Percentiles rank a stretch among this genome's conserved stretches.
Conservation (phyloP, 2,888 invertebrate genomes). For the Spialia ferax region DNA sequence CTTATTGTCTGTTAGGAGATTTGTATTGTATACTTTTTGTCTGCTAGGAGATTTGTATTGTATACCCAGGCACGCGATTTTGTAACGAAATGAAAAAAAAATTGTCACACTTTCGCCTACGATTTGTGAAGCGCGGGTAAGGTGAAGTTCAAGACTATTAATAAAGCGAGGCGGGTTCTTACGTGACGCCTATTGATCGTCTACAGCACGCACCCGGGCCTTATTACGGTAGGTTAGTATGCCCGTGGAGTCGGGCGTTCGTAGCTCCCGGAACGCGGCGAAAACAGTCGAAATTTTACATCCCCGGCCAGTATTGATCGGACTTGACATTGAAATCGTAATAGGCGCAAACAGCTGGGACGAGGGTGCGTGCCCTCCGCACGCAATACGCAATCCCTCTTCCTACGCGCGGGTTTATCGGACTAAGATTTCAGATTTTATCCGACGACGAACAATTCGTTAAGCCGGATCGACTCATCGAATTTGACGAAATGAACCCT, state of each 20-base stretch:
- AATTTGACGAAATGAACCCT: slow-evolving; percentile 26
- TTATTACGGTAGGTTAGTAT: slow-evolving; percentile 86
- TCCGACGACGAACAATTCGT: slow-evolving; percentile 34
- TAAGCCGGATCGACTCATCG: slow-evolving; percentile 33
- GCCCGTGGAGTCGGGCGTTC: slow-evolving; percentile 66
- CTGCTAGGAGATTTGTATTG: slow-evolving; percentile 24
- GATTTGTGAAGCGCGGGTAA: slow-evolving; percentile 64
- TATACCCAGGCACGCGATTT: slow-evolving; percentile 49
- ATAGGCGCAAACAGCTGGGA: slow-evolving; percentile 84
- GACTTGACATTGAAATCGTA: slow-evolving; percentile 85
- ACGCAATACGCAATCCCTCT: slow-evolving; percentile 71
- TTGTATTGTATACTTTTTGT: slow-evolving; percentile 22
- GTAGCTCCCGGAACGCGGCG: slow-evolving; percentile 80
- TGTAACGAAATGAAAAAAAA: slow-evolving; percentile 63
- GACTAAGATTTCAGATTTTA: slow-evolving; percentile 35
- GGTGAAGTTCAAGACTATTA: slow-evolving; percentile 86
- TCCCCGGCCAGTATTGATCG: slow-evolving; percentile 84
- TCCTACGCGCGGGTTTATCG: slow-evolving; percentile 38
- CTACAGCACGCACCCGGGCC: slow-evolving; percentile 73
- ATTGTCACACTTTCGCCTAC: slow-evolving; percentile 75
- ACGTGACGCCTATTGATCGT: slow-evolving; percentile 81
- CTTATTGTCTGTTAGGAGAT: slow-evolving; percentile 57
- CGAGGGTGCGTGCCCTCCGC: slow-evolving; percentile 73
- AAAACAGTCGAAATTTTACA: slow-evolving; percentile 82
- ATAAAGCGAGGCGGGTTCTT: slow-evolving; percentile 78